A percentile compares a stretch with the other conserved stretches of the same genome.
phyloP scores from a whole-genome alignment of 2,797 vertebrate genomes.

The Semotilus atromaculatus region DNA sequence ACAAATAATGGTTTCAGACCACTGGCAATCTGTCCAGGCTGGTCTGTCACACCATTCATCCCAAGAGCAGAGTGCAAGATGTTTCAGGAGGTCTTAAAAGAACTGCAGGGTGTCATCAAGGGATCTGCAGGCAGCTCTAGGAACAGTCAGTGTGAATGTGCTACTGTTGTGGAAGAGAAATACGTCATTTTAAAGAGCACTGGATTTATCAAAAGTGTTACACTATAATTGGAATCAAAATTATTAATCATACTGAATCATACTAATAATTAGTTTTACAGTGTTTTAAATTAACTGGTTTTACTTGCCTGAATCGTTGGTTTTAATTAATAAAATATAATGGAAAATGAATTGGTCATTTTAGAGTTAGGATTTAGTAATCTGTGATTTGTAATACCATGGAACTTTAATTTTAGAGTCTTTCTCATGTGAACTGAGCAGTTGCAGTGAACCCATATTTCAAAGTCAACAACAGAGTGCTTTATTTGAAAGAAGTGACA shows the following conservation, averaged over 20 bases:
- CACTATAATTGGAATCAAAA: slow-evolving; percentile 13
- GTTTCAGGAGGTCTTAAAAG: slow-evolving; percentile 11
- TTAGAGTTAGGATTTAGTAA: neutral
- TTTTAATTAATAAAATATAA: slow-evolving; percentile 7
- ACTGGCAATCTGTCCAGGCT: neutral
- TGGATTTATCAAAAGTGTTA: neutral
- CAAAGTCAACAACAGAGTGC: neutral
- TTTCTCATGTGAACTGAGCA: slow-evolving; percentile 15
- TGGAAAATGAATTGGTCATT: neutral
- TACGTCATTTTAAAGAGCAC: neutral
- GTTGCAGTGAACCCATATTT: neutral
- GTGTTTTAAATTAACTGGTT: neutral
- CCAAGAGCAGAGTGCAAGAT: slow-evolving; percentile 49
- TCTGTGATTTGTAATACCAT: neutral
- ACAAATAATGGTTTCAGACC: slow-evolving; percentile 5
- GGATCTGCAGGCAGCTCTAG: neutral
- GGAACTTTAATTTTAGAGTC: neutral
- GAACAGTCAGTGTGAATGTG: neutral
- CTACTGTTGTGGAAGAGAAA: slow-evolving; percentile 2
- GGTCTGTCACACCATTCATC: slow-evolving; percentile 49
- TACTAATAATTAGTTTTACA: neutral
- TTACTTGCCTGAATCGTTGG: neutral
- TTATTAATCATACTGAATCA: neutral
- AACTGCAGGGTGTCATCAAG: slow-evolving; percentile 26
- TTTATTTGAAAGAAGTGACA: slow-evolving; percentile 26